A percentile compares a stretch with the other conserved stretches of the same genome.
These are phyloP conservation scores for Oreochromis aureus DNA, from an alignment of 2,113 vertebrate genomes.

Conservation along the genomic window DNA sequence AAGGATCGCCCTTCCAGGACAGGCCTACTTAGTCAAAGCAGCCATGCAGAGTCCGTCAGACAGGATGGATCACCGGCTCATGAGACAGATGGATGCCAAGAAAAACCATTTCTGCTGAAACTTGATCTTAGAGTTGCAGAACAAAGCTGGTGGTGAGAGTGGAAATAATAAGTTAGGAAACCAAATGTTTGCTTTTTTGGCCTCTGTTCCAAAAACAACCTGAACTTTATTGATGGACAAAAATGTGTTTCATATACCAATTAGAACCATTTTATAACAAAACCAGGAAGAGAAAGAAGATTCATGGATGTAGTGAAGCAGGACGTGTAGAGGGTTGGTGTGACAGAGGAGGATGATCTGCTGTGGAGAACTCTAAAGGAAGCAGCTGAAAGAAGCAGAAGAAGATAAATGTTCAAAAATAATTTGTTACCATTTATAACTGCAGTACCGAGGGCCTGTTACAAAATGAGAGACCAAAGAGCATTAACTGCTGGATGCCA, in stretches of 20 bases:
- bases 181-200: not conserved
- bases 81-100: not conserved
- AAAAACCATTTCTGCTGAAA: not conserved
- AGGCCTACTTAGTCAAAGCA: not conserved
- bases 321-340: not conserved
- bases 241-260: not conserved
- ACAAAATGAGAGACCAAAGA: not conserved
- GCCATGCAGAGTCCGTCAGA: not conserved
- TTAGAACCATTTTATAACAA: not conserved
- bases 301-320: not conserved
- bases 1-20: not conserved
- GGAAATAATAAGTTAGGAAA: not conserved
- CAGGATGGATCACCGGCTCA: fast-evolving
- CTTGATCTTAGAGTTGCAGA: fast-evolving
- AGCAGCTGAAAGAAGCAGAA: not conserved
- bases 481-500: not conserved
- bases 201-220: not conserved
- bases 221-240: not conserved
- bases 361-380: not conserved
- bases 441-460: not conserved
- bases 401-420: not conserved
- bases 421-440: not conserved
- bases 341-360: not conserved
- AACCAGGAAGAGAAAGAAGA: not conserved
- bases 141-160: not conserved